A percentile compares a stretch with the other conserved stretches of the same genome.
Evolutionary conservation across 2,888 invertebrate species (phyloP).

Genomic region (Gisinianus flammeolus): DNA sequence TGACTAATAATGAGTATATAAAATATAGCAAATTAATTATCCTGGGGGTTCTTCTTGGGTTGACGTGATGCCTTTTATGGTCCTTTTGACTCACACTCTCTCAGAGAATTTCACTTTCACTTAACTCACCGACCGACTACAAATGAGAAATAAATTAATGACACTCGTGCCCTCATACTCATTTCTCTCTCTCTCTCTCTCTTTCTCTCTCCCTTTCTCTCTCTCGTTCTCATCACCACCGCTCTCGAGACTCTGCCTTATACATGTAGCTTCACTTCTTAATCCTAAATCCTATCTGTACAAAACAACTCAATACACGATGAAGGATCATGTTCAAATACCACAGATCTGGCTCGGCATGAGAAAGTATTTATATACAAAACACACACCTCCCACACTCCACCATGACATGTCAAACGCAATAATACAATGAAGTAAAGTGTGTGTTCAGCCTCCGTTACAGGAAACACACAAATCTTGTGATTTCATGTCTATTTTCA

Average conservation of each 20-base stretch:
- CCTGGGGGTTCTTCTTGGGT: constrained; percentile 30
- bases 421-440: constrained; percentile 12
- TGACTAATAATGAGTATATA: constrained; percentile 12
- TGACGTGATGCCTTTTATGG: constrained; percentile 34
- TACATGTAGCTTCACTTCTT: not conserved
- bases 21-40: constrained; percentile 38
- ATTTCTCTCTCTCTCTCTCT: constrained; percentile 8
- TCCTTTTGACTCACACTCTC: constrained; percentile 22
- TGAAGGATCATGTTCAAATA: constrained; percentile 1
- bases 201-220: not conserved
- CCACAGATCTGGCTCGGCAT: not conserved
- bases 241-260: not conserved
- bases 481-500: not conserved
- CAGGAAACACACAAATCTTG: not conserved
- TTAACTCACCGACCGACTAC: constrained; percentile 11
- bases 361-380: constrained; percentile 3
- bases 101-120: constrained; percentile 10
- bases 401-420: constrained; percentile 8
- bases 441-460: not conserved
- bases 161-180: constrained; percentile 13
- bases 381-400: not conserved
- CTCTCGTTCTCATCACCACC: not conserved
- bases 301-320: not conserved
- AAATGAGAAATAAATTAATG: constrained; percentile 33
- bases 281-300: not conserved